These are phyloP conservation scores for Acanthopleura granulata DNA, from an alignment of 2,888 invertebrate genomes.

Conservation along the genomic window DNA sequence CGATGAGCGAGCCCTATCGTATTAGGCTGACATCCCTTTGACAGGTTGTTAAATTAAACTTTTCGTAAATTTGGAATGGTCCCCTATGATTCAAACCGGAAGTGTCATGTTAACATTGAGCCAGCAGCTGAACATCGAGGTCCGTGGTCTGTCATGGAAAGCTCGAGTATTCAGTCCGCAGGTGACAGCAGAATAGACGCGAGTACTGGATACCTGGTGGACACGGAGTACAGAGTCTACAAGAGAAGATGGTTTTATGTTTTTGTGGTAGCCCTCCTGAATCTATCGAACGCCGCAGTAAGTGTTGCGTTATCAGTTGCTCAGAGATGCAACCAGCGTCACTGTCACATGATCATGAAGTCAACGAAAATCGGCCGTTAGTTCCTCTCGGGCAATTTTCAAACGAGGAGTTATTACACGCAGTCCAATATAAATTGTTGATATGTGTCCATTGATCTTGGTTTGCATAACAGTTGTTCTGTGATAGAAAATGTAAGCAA, in stretches of 20 bases:
- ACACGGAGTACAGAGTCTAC: slow-evolving; percentile 47
- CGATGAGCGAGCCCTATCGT: too few species aligned
- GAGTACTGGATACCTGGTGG: slow-evolving; percentile 2
- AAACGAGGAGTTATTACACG: too few species aligned
- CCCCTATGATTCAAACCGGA: neutral
- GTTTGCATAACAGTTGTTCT: too few species aligned
- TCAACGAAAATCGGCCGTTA: neutral
- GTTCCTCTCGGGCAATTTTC: neutral
- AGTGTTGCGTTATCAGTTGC: slow-evolving; percentile 20
- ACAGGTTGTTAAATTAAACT: too few species aligned
- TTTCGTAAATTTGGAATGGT: neutral
- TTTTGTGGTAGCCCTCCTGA: slow-evolving; percentile 55
- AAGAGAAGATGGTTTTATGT: slow-evolving; percentile 62
- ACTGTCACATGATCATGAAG: neutral
- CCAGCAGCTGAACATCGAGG: neutral
- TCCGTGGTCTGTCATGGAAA: neutral
- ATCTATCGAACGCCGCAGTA: slow-evolving; percentile 66
- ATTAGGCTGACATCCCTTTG: too few species aligned
- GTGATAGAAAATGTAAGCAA: too few species aligned
- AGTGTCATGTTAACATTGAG: neutral
- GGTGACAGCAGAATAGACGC: neutral
- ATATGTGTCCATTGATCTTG: too few species aligned
- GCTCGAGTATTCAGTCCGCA: neutral
- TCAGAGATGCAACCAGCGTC: neutral
- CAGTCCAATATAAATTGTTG: too few species aligned